Conservation (phyloP, 2,888 invertebrate species). For the Rhopalosiphum nymphaeae region DNA sequence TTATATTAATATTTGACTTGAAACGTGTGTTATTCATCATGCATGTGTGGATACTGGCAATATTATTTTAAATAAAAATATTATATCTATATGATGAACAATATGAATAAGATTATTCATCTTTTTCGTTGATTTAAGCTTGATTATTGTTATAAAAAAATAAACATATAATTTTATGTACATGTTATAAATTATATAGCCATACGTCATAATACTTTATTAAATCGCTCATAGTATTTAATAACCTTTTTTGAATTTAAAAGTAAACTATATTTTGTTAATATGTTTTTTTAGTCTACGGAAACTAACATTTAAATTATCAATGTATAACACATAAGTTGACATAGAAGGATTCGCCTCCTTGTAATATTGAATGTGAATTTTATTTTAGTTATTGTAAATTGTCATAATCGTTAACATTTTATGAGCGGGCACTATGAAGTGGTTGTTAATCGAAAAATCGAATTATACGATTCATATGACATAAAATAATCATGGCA, state of each 20-base stretch:
- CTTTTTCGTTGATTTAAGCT: not conserved
- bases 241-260: not conserved
- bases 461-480: not conserved
- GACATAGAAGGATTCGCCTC: not conserved
- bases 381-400: not conserved
- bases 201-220: not conserved
- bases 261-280: not conserved
- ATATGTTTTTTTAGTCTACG: too few relatives aligned
- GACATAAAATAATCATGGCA: not conserved
- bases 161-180: not conserved
- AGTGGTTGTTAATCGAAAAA: not conserved
- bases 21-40: too few relatives aligned
- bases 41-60: too few relatives aligned
- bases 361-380: not conserved
- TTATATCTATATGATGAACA: too few relatives aligned
- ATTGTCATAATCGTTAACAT: not conserved
- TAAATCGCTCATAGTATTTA: not conserved
- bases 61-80: too few relatives aligned
- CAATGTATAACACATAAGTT: not conserved
- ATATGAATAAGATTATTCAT: not conserved
- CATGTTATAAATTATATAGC: too few relatives aligned
- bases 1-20: too few relatives aligned
- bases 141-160: not conserved
- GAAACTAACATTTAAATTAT: not conserved
- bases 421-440: not conserved